Percentiles rank a stretch among this genome's conserved stretches.
These are phyloP conservation scores for Procavia capensis DNA, from an alignment of 2,113 vertebrate species.

Conservation along the genomic window DNA sequence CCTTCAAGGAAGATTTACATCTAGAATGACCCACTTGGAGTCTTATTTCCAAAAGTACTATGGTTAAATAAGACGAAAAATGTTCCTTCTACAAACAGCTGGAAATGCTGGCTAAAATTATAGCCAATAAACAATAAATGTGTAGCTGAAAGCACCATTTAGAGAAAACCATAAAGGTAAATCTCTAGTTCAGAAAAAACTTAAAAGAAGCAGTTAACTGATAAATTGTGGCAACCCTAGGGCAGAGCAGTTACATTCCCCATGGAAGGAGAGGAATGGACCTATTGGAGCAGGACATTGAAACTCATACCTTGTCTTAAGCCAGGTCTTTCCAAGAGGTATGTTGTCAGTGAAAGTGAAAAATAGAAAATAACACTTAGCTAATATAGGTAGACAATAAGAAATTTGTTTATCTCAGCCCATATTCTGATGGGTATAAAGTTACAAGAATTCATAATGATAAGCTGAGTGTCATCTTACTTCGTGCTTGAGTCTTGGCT, in stretches of 20 bases:
- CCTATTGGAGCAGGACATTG: not conserved
- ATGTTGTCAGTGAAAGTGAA: not conserved
- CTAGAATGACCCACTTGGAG: not conserved
- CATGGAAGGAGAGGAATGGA: fast-evolving
- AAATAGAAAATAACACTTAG: not conserved
- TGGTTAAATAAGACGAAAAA: not conserved
- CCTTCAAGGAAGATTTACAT: not conserved
- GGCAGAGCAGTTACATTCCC: not conserved
- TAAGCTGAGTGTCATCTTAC: not conserved
- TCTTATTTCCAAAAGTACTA: not conserved
- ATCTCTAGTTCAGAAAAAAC: not conserved
- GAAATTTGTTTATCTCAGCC: not conserved
- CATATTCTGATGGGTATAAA: not conserved
- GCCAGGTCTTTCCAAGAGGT: not conserved
- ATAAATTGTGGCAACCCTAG: not conserved
- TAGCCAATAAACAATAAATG: not conserved
- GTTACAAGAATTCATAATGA: not conserved
- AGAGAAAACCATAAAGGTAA: not conserved
- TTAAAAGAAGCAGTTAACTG: not conserved
- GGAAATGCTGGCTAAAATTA: not conserved
- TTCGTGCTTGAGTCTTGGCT: not conserved
- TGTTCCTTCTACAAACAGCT: not conserved
- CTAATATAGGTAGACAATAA: not conserved
- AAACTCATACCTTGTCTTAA: not conserved
- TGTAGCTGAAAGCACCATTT: not conserved